phyloP scores from a whole-genome alignment of 2,113 vertebrate genomes.

The Psittacula cyanocephala region DNA sequence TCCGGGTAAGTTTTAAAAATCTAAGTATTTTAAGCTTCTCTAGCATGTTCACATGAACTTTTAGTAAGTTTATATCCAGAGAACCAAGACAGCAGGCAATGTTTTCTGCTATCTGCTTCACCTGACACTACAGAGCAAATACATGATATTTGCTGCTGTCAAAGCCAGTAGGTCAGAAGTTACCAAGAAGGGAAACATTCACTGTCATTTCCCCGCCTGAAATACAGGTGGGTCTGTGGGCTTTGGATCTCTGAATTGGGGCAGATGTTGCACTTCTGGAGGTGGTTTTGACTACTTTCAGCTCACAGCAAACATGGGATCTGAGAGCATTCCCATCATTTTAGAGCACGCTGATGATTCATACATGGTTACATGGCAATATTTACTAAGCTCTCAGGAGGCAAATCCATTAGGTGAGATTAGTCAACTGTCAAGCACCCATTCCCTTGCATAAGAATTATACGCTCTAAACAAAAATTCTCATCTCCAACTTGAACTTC shows the following conservation, averaged over 20 bases:
- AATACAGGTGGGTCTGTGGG: neutral
- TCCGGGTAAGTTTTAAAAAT: neutral
- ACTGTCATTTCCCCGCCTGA: neutral
- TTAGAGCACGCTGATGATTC: neutral
- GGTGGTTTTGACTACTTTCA: neutral
- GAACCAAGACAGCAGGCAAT: rapidly evolving
- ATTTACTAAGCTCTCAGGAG: conserved; percentile 40
- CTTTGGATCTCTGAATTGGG: neutral
- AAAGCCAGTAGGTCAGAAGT: neutral
- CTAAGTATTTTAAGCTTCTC: neutral
- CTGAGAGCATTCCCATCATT: neutral
- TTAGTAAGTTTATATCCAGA: neutral
- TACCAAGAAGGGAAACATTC: neutral
- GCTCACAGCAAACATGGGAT: neutral
- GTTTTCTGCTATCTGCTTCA: neutral
- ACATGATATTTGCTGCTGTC: rapidly evolving
- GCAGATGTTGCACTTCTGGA: neutral
- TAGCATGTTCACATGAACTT: neutral
- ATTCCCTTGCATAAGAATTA: neutral
- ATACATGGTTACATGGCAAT: conserved; percentile 28
- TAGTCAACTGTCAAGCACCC: conserved; percentile 34
- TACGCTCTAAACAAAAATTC: neutral
- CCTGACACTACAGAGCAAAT: neutral
- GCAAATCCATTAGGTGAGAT: neutral
- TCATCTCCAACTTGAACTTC: neutral